Base-by-base conservation (phyloP, 2,888 invertebrate genomes). In the Dermolepida albohirtum region DNA sequence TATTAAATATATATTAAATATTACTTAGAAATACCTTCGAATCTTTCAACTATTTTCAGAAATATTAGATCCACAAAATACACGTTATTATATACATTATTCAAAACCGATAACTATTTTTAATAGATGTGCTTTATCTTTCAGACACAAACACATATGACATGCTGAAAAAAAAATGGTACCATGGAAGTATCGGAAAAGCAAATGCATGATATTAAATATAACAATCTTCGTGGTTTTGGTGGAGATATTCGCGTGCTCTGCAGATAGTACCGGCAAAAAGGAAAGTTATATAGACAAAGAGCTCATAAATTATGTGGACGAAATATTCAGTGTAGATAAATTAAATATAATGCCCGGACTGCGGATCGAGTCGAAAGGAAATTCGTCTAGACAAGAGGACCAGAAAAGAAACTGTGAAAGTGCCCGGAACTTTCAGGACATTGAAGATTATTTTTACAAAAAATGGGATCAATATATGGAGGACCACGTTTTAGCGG, bases 381-480 rank as follows among this genome's bases (percentile, higher is more conserved):
- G 44, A 39, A 67, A 67, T 40, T 70, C 66, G 51, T 64, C 64
- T 52, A 64, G 62, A 64, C 50, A 34, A 17, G 16, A 50, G 11
- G 29, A 43, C 50, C 40, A 40, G 10, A 41, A 39, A 40, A 67
- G 64, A 14, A 82, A 83, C 78, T 85, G 75, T 64, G 73, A 71
- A 43, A 83, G 10, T 70, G 84, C 17, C 82, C 85, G 76, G 82
- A 84, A 71, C 80, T 81, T 77, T 82, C 81, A 71, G 27, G 84
- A 83, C 0, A 83, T 87, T 62, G 86, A 86, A 74, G 85, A 86
- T 55, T 87, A 89, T 77, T 78, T 89, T 70, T 81, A 86, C 68
- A 86, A 87, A 72, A 88, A 87, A 77, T 81, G 90, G 43, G 86
- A 88, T 73, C 83, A 86, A 73, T 90, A 88, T 76, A 84, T 88